phyloP scores from a whole-genome alignment of 2,888 invertebrate genomes.

The Lepetodrilus schrolli region DNA sequence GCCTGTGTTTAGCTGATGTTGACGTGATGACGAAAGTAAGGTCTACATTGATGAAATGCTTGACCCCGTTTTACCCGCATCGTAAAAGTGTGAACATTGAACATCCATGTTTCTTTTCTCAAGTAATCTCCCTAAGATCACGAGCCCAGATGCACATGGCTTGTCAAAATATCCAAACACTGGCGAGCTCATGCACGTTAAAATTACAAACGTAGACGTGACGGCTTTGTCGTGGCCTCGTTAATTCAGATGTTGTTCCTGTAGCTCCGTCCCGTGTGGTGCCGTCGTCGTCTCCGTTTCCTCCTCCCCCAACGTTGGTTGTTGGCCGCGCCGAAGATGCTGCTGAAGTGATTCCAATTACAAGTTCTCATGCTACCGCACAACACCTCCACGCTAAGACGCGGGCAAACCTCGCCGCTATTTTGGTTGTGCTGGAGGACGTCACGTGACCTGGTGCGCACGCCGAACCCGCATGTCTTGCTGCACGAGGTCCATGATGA shows the following conservation, averaged over 20 bases:
- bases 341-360: conserved; percentile 56
- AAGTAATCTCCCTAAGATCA: no score
- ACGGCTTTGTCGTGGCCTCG: no score
- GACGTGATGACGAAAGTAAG: no score
- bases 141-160: background rate
- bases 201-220: no score
- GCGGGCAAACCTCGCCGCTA: conserved; percentile 85
- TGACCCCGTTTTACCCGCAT: no score
- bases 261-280: conserved; percentile 6
- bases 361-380: conserved; percentile 67
- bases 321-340: conserved; percentile 30
- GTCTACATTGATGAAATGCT: no score
- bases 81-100: no score
- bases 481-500: conserved; percentile 79
- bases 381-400: conserved; percentile 53
- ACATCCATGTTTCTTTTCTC: no score
- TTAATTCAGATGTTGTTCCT: background rate
- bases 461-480: conserved; percentile 91
- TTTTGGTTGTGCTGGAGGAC: conserved; percentile 85
- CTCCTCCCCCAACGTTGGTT: conserved; percentile 5
- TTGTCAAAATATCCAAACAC: background rate
- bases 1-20: no score
- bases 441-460: conserved; percentile 82
- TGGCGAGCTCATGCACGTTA: no score
- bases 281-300: background rate